These are phyloP conservation scores for Dryoscopus gambensis DNA, from an alignment of 2,113 vertebrate species.

Conservation along the genomic window DNA sequence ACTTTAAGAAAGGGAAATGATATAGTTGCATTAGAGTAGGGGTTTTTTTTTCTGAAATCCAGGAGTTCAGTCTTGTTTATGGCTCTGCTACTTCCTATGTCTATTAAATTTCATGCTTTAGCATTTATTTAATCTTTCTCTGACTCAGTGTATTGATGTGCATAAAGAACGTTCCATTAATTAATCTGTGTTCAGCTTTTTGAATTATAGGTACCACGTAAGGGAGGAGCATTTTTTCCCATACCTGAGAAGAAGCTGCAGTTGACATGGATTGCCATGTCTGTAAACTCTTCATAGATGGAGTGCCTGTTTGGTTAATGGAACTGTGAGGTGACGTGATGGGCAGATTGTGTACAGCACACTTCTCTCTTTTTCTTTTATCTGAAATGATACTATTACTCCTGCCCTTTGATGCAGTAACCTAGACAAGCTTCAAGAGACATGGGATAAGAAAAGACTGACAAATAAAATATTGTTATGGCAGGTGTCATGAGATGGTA, in stretches of 20 bases:
- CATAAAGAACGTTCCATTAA: background rate
- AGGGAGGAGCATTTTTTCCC: background rate
- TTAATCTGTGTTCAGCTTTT: background rate
- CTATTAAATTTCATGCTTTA: background rate
- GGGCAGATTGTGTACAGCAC: constrained; percentile 25
- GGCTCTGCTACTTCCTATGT: background rate
- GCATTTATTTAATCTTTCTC: background rate
- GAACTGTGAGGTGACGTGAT: constrained; percentile 5
- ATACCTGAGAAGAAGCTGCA: background rate
- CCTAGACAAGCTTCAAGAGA: constrained; percentile 32
- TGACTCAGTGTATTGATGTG: background rate
- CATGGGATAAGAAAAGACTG: constrained; percentile 13
- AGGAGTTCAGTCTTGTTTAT: background rate
- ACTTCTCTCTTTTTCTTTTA: constrained; percentile 26
- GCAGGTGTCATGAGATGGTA: background rate
- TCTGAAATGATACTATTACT: constrained; percentile 30
- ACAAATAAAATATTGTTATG: constrained; percentile 55
- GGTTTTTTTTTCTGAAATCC: background rate
- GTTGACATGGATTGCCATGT: background rate
- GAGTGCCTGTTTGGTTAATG: background rate
- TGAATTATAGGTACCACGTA: background rate
- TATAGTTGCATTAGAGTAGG: background rate
- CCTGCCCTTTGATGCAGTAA: constrained; percentile 38
- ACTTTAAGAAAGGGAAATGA: background rate
- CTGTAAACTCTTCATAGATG: background rate